Conservation (phyloP, 1,140 invertebrate genomes). For the Aphidius ervi region DNA sequence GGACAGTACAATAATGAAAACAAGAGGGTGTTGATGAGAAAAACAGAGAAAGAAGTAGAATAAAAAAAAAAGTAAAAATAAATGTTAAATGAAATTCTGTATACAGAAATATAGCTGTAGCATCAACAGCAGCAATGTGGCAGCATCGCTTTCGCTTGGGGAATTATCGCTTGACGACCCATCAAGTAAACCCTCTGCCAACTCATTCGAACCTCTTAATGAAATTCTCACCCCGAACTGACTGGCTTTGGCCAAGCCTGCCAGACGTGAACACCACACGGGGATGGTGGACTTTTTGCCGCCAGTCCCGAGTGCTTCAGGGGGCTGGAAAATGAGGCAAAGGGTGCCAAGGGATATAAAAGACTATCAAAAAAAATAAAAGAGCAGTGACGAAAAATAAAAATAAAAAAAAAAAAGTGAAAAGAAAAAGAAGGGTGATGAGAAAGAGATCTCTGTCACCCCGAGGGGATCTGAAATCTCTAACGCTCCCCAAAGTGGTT, state of each 20-base stretch:
- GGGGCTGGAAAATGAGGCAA: conserved; percentile 15
- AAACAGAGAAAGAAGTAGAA: too few species aligned
- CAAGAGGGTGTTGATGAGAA: too few species aligned
- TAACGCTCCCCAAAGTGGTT: conserved; percentile 51
- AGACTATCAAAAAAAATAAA: conserved; percentile 19
- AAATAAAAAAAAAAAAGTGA: conserved; percentile 10
- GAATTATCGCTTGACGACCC: conserved; percentile 56
- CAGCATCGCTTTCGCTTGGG: conserved; percentile 35
- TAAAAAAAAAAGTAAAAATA: too few species aligned
- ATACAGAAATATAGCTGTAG: too few species aligned
- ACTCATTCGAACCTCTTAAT: conserved; percentile 58
- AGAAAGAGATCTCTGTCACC: conserved; percentile 28
- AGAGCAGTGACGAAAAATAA: conserved; percentile 13
- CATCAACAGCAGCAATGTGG: neutral
- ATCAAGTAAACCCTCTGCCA: conserved; percentile 53
- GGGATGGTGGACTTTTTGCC: neutral
- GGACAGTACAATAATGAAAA: too few species aligned
- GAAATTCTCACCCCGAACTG: conserved; percentile 57
- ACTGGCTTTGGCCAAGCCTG: conserved; percentile 41
- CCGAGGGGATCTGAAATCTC: conserved; percentile 51
- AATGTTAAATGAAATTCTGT: too few species aligned
- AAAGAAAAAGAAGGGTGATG: conserved; percentile 16
- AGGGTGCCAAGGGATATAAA: conserved; percentile 27
- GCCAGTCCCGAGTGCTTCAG: neutral
- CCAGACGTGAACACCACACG: conserved; percentile 38